Evolutionary conservation across 2,797 vertebrate genomes (phyloP), one percentile per base, ranked within the genome.

Genomic region (Hippopotamyrus pictus): DNA sequence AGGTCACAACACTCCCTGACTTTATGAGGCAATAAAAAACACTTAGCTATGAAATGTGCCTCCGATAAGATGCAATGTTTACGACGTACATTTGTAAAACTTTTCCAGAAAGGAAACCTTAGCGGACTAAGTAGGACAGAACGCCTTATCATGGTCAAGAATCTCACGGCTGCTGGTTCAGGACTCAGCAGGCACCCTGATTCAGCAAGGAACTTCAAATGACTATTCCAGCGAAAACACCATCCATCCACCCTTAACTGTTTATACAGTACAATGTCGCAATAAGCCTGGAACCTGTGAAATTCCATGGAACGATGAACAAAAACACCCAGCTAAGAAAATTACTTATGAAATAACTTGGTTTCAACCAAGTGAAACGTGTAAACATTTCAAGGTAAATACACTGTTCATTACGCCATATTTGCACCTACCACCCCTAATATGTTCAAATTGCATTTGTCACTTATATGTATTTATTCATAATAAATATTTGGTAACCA

Each of bases 1-100:
- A 79, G 73, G 73, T 79, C 73, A 44, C 37, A 79, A 7, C 65
- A 44, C 25, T 79, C 14, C 37, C 73, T 79, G 73, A 79, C 41
- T 44, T 79, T 79, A 79, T 79, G 37, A 79, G 73, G 73, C 73
- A 79, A 79, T 79, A 79, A 79, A 79, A 44, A 44, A 79, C 37
- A 79, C 73, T 79, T 79, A 79, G 73, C 73, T 44, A 79, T 44
- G 73, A 44, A 79, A 79, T 79, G 73, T 44, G 73, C 73, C 37
- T 44, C 73, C 73, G 4, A 44, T 44, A 37, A 79, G 17, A 79
- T 9, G 33, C 33, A 44, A 79, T 79, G 37, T 79, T 79, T 41
- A 79, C 17, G 37, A 79, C 19, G 2, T n/a, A 79, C 73, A 44
- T 79, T 79, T 79, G 73, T 79, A 79, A 79, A 79, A 44, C 37